These are phyloP conservation scores for Nerophis ophidion DNA, from an alignment of 2,113 vertebrate species.

Conservation along the genomic window DNA sequence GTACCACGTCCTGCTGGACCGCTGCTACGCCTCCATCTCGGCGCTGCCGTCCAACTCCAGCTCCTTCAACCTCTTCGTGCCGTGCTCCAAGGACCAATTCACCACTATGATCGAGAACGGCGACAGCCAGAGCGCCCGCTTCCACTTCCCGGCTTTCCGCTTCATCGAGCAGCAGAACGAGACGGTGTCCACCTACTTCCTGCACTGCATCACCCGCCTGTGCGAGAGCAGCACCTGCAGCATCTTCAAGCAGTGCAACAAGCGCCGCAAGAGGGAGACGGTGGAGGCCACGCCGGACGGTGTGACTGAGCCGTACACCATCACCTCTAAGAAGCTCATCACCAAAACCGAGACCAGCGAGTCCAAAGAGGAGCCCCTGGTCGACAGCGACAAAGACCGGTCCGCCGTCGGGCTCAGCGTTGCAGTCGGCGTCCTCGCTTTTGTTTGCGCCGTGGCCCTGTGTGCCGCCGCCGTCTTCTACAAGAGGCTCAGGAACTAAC, in stretches of 20 bases:
- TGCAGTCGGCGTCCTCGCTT: conserved; percentile 62
- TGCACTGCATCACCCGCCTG: conserved; percentile 67
- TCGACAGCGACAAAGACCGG: neutral
- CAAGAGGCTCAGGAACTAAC: conserved; percentile 47
- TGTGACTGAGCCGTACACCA: conserved; percentile 39
- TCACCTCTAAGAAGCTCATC: conserved; percentile 61
- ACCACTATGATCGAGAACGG: conserved; percentile 67
- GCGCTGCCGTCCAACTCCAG: conserved; percentile 53
- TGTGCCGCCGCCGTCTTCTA: conserved; percentile 56
- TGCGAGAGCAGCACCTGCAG: conserved; percentile 65
- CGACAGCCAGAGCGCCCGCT: conserved; percentile 63
- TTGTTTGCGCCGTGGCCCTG: conserved; percentile 47
- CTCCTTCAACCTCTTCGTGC: conserved; percentile 69
- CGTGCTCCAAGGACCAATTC: conserved; percentile 55
- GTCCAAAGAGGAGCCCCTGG: conserved; percentile 23
- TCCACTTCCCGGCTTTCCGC: conserved; percentile 69
- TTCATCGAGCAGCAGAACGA: conserved; percentile 72
- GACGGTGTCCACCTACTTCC: conserved; percentile 68
- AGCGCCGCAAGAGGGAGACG: conserved; percentile 28
- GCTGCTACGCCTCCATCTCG: conserved; percentile 69
- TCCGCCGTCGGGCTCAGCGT: conserved; percentile 49
- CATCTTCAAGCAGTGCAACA: conserved; percentile 61
- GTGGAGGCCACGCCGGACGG: conserved; percentile 1
- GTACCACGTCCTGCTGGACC: conserved; percentile 71
- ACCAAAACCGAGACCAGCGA: conserved; percentile 45